Evolutionary conservation across 2,797 vertebrate species (phyloP), one percentile per base, ranked within the genome.

Genomic region (Iguana delicatissima): DNA sequence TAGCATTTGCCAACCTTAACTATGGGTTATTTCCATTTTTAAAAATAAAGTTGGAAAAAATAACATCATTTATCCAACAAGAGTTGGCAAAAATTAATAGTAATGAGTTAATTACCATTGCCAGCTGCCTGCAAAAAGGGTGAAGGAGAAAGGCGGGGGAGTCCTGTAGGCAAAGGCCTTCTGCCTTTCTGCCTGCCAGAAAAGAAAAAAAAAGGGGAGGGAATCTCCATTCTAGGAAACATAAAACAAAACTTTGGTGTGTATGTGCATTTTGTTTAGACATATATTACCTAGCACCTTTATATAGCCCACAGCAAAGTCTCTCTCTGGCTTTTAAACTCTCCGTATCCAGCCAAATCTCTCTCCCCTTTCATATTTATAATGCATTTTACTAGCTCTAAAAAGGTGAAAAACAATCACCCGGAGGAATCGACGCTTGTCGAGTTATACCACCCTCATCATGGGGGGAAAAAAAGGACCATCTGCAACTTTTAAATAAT

Each of bases 51-150:
- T 95, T 95, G 94, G 86, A 67, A 90, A 92, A 89, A 94, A 95
- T 87, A 90, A 96, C 91, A 92, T 96, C 90, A 92, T 90, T 95
- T 95, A 96, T 95, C 88, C 94, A 91, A 95, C 90, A 94, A 96
- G 95, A 92, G 90, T 91, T 88, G 92, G 96, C 94, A 95, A 96
- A 97, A 97, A 97, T 96, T 94, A 95, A 96, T 95, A 94, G 89
- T 96, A 96, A 96, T 97, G 94, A 97, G 92, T 96, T 97, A 95
- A 96, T 97, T 97, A 96, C 92, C 94, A 83, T 94, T 90, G 95
- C 90, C 96, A 96, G 95, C 94, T 97, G 96, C 94, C 92, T 96
- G 92, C 92, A 95, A 94, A 97, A 95, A 26, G 55, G 55, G 80
- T 24, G 64, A 26, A 90, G 93, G 86, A 80, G 80, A 89, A 42